Percentiles rank a stretch among this genome's conserved stretches.
These are phyloP conservation scores for Melinaea menophilus DNA, from an alignment of 2,888 invertebrate genomes.

Conservation along the genomic window DNA sequence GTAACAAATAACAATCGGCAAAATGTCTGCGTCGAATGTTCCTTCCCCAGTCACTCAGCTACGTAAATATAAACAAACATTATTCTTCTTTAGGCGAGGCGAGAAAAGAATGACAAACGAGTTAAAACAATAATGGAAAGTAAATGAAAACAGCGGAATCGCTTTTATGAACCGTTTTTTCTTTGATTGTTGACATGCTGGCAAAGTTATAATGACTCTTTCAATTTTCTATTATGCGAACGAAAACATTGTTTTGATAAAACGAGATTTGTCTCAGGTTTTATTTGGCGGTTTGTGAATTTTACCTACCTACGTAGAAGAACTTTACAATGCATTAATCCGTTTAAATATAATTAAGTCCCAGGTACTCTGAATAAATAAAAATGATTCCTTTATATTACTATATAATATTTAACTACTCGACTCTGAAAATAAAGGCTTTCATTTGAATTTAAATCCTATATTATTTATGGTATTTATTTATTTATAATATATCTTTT, in stretches of 20 bases:
- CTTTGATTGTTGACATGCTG: conserved; percentile 22
- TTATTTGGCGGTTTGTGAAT: background rate
- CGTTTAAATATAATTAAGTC: too few relatives aligned
- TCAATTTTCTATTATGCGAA: conserved; percentile 19
- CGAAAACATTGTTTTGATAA: conserved; percentile 15
- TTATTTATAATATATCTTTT: too few relatives aligned
- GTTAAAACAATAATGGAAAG: conserved; percentile 73
- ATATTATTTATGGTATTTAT: too few relatives aligned
- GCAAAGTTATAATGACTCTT: conserved; percentile 32
- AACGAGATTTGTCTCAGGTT: background rate
- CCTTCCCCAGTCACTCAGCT: conserved; percentile 61
- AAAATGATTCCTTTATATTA: too few relatives aligned
- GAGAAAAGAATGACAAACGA: conserved; percentile 73
- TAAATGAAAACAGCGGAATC: conserved; percentile 74
- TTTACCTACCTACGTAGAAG: background rate
- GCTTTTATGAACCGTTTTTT: conserved; percentile 44
- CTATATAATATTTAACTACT: too few relatives aligned
- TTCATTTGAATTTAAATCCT: too few relatives aligned
- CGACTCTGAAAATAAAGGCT: too few relatives aligned
- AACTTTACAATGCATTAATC: background rate
- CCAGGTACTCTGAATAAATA: too few relatives aligned
- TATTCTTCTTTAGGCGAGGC: conserved; percentile 66
- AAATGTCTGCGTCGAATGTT: conserved; percentile 24
- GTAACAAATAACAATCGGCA: conserved; percentile 26
- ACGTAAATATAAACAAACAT: conserved; percentile 69